These are phyloP conservation scores for Hyles lineata DNA, from an alignment of 2,888 invertebrate genomes.

Conservation along the genomic window DNA sequence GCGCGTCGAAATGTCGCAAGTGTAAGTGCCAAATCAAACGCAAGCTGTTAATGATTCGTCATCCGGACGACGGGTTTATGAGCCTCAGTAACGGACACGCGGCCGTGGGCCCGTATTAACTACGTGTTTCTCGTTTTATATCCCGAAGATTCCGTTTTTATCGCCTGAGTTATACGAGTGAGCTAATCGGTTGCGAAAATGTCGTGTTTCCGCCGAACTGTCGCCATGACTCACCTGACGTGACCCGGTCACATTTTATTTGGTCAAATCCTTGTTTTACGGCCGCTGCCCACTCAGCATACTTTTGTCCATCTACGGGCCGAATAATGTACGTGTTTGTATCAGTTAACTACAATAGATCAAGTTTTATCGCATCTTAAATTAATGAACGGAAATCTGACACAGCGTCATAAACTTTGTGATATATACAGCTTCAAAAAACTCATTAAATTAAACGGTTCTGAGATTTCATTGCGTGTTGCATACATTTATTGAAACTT, in stretches of 20 bases:
- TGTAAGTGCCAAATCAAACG: conserved; percentile 43
- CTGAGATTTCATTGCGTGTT: conserved; percentile 13
- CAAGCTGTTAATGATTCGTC: conserved; percentile 56
- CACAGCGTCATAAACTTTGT: conserved; percentile 15
- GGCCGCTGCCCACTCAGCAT: conserved; percentile 21
- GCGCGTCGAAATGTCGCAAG: conserved; percentile 35
- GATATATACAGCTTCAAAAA: conserved; percentile 8
- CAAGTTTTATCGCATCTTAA: conserved; percentile 25
- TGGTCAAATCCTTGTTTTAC: conserved; percentile 31
- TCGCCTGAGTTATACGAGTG: conserved; percentile 22
- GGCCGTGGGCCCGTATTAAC: conserved; percentile 29
- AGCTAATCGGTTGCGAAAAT: conserved; percentile 26
- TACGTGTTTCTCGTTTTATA: conserved; percentile 26
- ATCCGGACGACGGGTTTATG: conserved; percentile 54
- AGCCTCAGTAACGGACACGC: conserved; percentile 37
- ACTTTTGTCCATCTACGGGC: conserved; percentile 3
- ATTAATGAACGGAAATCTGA: conserved; percentile 18
- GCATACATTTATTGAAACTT: conserved; percentile 21
- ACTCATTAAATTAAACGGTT: conserved; percentile 25
- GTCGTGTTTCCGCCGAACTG: conserved; percentile 12
- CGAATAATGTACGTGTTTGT: background rate
- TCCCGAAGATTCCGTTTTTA: conserved; percentile 23
- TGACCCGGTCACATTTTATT: conserved; percentile 30
- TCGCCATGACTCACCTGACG: conserved; percentile 25
- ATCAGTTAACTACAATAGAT: conserved; percentile 9